phyloP scores from a whole-genome alignment of 2,888 invertebrate genomes.

The Eristalis pertinax region DNA sequence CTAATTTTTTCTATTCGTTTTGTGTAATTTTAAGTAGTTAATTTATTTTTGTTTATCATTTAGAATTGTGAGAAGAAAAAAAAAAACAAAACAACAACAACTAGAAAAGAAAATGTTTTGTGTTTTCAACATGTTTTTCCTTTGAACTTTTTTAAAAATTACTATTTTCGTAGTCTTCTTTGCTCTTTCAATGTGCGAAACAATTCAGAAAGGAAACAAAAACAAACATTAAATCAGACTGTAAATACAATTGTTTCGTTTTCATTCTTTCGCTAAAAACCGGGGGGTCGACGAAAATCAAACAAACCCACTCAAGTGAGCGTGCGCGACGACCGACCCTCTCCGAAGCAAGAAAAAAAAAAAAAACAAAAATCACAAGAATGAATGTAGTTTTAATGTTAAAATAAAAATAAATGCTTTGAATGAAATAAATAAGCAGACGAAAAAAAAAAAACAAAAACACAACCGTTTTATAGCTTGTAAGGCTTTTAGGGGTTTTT shows the following conservation, averaged over 20 bases:
- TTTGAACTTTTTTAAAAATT: constrained; percentile 39
- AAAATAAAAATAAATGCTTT: constrained; percentile 50
- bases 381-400: constrained; percentile 57
- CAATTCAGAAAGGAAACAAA: constrained; percentile 19
- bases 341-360: constrained; percentile 6
- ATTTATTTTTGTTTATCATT: constrained; percentile 70
- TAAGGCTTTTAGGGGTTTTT: constrained; percentile 64
- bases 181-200: constrained; percentile 62
- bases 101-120: constrained; percentile 21
- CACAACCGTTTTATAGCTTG: constrained; percentile 33
- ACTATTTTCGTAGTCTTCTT: constrained; percentile 48
- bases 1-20: constrained; percentile 67
- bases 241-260: constrained; percentile 54
- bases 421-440: constrained; percentile 53
- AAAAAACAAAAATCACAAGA: constrained; percentile 1
- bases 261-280: constrained; percentile 47
- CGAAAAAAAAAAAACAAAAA: constrained; percentile 43
- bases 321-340: neutral
- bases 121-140: constrained; percentile 36
- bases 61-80: constrained; percentile 43
- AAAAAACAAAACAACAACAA: too few species aligned
- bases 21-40: constrained; percentile 71
- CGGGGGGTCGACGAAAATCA: constrained; percentile 13
- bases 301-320: neutral
- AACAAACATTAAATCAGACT: constrained; percentile 52